These are phyloP conservation scores for Nephrotoma appendiculata DNA, from an alignment of 2,888 invertebrate species.

Conservation along the genomic window DNA sequence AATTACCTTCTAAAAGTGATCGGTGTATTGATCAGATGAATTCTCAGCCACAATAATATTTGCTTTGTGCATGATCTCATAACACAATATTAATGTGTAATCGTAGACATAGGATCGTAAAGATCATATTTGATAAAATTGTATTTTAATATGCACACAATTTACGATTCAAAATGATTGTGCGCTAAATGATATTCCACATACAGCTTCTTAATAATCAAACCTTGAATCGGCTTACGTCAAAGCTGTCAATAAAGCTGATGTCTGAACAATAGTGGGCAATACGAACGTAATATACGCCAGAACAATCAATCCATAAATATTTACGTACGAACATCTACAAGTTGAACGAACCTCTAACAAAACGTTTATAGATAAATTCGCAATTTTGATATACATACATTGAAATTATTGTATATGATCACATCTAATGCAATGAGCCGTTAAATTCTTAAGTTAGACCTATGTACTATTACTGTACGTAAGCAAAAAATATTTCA, in stretches of 20 bases:
- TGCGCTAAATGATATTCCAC: not conserved
- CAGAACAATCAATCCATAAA: not conserved
- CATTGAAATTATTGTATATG: not conserved
- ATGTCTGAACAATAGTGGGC: not conserved
- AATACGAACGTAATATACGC: not conserved
- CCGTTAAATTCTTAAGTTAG: not conserved
- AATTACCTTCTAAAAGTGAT: too few relatives aligned
- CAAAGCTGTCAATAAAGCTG: not conserved
- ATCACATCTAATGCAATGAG: not conserved
- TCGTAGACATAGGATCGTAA: not conserved
- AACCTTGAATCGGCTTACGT: not conserved
- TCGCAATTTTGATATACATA: too few relatives aligned
- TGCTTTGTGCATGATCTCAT: not conserved
- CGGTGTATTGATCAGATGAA: too few relatives aligned
- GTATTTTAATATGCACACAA: not conserved
- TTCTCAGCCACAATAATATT: not conserved
- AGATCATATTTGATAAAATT: not conserved
- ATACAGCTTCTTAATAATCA: not conserved
- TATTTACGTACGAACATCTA: not conserved
- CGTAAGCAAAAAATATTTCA: not conserved
- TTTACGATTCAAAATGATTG: not conserved
- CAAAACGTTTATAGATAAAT: not conserved
- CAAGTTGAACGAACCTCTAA: not conserved
- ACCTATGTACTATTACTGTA: not conserved
- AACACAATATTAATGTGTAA: not conserved